Percentiles rank a stretch among this genome's conserved stretches.
Conservation (phyloP, 2,113 vertebrate species). For the Toxotes jaculatrix region DNA sequence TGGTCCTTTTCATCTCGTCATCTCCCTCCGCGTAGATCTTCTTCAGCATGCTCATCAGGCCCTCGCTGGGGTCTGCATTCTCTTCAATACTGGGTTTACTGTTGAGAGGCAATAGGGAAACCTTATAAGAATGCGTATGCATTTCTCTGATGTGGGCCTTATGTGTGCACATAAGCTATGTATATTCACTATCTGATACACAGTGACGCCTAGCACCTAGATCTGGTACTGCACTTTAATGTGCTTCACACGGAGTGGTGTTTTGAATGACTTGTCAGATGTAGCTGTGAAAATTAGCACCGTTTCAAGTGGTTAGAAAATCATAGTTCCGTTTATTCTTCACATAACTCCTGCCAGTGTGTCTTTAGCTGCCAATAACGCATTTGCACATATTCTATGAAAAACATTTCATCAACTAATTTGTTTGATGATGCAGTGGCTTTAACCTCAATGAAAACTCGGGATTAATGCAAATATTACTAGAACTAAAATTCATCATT, state of each 20-base stretch:
- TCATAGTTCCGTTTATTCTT: neutral
- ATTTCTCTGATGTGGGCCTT: neutral
- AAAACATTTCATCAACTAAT: neutral
- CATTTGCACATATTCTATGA: neutral
- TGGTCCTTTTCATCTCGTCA: constrained; percentile 97
- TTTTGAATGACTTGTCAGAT: neutral
- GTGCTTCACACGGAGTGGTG: neutral
- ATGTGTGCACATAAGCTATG: neutral
- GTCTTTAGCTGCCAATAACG: neutral
- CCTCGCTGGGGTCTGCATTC: constrained; percentile 92
- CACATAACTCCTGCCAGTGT: neutral
- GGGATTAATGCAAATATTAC: neutral
- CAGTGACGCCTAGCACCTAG: constrained; percentile 6
- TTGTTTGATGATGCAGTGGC: neutral
- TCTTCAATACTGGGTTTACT: constrained; percentile 89
- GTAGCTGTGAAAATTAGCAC: neutral
- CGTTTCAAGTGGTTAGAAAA: neutral
- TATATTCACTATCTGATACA: neutral
- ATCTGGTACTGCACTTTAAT: constrained; percentile 9
- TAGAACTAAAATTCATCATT: neutral
- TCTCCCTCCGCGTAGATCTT: constrained; percentile 97
- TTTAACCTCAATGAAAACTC: neutral
- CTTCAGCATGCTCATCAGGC: constrained; percentile 95
- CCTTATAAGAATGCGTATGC: neutral
- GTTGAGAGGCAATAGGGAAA: constrained; percentile 12